Percentiles rank a stretch among this genome's conserved stretches.
These are phyloP conservation scores for Pitangus sulphuratus DNA, from an alignment of 2,797 vertebrate species.

Conservation along the genomic window DNA sequence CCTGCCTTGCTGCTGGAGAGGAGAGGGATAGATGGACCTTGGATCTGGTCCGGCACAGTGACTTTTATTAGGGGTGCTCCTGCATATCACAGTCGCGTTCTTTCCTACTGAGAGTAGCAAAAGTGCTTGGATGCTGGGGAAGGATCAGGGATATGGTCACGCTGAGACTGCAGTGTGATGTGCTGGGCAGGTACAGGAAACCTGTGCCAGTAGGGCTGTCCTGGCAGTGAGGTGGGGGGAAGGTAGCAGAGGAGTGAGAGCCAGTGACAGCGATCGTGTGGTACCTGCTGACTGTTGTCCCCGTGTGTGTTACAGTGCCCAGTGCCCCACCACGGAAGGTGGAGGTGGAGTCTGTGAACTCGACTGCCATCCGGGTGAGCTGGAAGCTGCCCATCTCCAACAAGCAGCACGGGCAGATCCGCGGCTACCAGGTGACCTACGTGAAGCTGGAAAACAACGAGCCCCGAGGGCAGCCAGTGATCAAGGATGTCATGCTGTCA, in stretches of 20 bases:
- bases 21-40: neutral
- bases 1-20: neutral
- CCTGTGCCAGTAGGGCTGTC: neutral
- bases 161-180: neutral
- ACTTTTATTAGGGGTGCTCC: neutral
- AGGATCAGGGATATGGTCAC: rapidly evolving
- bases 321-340: constrained; percentile 83
- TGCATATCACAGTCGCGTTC: rapidly evolving
- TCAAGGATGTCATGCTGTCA: constrained; percentile 87
- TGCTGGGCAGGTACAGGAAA: neutral
- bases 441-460: constrained; percentile 89
- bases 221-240: neutral
- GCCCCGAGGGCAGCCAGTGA: constrained; percentile 86
- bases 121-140: neutral
- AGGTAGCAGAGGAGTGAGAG: neutral
- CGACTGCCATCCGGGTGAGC: constrained; percentile 88
- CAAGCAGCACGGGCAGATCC: constrained; percentile 92
- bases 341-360: constrained; percentile 89
- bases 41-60: neutral
- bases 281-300: neutral
- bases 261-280: neutral
- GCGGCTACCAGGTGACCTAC: constrained; percentile 92
- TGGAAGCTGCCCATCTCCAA: constrained; percentile 91
- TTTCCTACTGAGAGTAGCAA: neutral
- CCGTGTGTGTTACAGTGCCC: constrained; percentile 67